Evolutionary conservation across 2,888 invertebrate species (phyloP).

Genomic region (Pseudoips prasinana): DNA sequence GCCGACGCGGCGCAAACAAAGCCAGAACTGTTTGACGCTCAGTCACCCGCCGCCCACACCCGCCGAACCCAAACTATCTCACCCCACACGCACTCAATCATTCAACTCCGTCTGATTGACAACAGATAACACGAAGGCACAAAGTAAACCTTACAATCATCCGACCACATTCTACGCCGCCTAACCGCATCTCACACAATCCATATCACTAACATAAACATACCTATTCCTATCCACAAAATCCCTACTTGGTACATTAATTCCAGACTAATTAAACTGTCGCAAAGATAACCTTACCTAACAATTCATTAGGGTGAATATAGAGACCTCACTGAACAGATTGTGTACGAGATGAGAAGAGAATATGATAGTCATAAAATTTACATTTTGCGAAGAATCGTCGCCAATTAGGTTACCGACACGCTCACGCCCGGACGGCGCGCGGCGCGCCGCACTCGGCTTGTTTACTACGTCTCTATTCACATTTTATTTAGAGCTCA

Average conservation of each 20-base stretch:
- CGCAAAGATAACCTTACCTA: conserved; percentile 14
- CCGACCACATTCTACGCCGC: too few species aligned
- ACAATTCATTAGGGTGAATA: conserved; percentile 30
- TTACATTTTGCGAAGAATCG: conserved; percentile 62
- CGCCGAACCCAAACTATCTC: conserved; percentile 12
- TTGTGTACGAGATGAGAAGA: conserved; percentile 28
- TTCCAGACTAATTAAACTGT: conserved; percentile 10
- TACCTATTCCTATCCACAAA: conserved; percentile 1
- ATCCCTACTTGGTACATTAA: background rate
- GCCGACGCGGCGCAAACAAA: conserved; percentile 17
- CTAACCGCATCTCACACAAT: conserved; percentile 4
- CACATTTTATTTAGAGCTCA: conserved; percentile 31
- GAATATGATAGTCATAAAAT: conserved; percentile 61
- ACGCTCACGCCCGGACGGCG: conserved; percentile 41
- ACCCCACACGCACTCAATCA: conserved; percentile 19
- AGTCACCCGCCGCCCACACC: conserved; percentile 8
- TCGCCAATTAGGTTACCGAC: conserved; percentile 76
- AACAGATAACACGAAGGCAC: conserved; percentile 13
- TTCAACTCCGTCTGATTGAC: conserved; percentile 18
- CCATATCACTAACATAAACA: conserved; percentile 5
- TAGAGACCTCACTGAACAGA: conserved; percentile 29
- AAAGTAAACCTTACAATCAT: conserved; percentile 16
- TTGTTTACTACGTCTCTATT: conserved; percentile 33
- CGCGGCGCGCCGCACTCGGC: conserved; percentile 16
- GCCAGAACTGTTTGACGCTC: conserved; percentile 10